Conservation (phyloP, 2,113 vertebrate species). For the Hydrolagus affinis region DNA sequence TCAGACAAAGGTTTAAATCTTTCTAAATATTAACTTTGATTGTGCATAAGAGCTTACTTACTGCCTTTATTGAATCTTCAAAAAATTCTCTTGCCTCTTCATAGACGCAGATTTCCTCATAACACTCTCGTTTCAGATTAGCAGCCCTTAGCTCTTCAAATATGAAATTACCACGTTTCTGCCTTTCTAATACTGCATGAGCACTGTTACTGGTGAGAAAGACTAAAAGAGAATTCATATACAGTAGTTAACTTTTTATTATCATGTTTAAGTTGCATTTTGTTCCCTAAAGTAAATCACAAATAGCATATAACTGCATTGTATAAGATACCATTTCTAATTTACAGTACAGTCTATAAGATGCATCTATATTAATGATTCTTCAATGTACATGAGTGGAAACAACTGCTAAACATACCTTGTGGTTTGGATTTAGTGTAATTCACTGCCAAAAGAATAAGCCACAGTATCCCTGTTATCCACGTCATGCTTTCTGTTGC, state of each 20-base stretch:
- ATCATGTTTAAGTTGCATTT: too few species aligned
- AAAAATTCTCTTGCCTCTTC: conserved; percentile 84
- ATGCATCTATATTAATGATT: too few species aligned
- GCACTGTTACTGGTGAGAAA: conserved; percentile 48
- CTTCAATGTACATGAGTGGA: too few species aligned
- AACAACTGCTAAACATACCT: background rate
- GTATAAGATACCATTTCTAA: too few species aligned
- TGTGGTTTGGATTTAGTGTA: background rate
- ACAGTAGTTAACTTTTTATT: too few species aligned
- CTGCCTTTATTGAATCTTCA: conserved; percentile 57
- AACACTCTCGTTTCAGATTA: conserved; percentile 77
- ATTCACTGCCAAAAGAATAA: background rate
- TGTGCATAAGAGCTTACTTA: conserved; percentile 42
- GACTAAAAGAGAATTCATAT: conserved; percentile 45
- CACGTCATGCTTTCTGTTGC: background rate
- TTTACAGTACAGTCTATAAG: too few species aligned
- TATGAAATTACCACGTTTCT: conserved; percentile 56
- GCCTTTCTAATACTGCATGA: conserved; percentile 53
- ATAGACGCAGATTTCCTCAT: conserved; percentile 66
- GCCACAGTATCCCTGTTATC: background rate
- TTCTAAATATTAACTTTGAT: too few species aligned
- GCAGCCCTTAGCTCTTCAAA: conserved; percentile 76
- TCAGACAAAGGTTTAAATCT: too few species aligned
- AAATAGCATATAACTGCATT: too few species aligned
- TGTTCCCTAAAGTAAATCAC: background rate